Base-by-base conservation (phyloP, 2,797 vertebrate species). In the Acanthopagrus latus region DNA sequence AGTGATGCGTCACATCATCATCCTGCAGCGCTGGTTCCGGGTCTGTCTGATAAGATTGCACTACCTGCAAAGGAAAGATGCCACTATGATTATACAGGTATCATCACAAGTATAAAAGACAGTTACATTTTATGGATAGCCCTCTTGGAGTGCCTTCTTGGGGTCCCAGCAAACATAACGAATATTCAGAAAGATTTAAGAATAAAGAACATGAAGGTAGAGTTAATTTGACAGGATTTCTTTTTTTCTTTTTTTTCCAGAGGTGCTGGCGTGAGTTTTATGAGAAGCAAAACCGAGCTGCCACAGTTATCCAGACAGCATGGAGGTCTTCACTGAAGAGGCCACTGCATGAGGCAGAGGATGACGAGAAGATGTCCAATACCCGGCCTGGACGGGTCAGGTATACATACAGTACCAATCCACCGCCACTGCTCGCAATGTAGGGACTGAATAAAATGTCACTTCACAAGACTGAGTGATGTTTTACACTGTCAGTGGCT, bases 11-110 rank as follows among this genome's bases (percentile, higher is more conserved):
- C 96, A 94, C 81, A 98, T 99, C 82, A 71, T 98, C 84, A 89
- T 94, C 4, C 94, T 99, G 47, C 98, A 99, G 93, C 96, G 96
- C 91, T 98, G 97, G 95, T 97, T 98, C 84, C 95, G 97, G 6
- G 85, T 92, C 73, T 96, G 92, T 83, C 90, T 98, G 55, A 95
- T 98, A 11, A 94, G 96, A 80, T 86, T 90, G 4, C 96, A 96
- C 78, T 99, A 96, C 69, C 88, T 97, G 68, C 93, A 94, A 54
- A 94, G 86, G 80, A 95, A 62, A 76, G 95, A 94, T 7, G 97
- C 97, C 0, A 93, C 96, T 0, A 0, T 92, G 55, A 80, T 93
- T 38, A 92, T 99, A 81, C 97, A 99, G 97, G 97, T 98, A 86
- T 1, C 2, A 16, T 51, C 48, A 57, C 29, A 3, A 17, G 5